Base-by-base conservation (phyloP, 2,797 vertebrate species). In the Botia kubotai region DNA sequence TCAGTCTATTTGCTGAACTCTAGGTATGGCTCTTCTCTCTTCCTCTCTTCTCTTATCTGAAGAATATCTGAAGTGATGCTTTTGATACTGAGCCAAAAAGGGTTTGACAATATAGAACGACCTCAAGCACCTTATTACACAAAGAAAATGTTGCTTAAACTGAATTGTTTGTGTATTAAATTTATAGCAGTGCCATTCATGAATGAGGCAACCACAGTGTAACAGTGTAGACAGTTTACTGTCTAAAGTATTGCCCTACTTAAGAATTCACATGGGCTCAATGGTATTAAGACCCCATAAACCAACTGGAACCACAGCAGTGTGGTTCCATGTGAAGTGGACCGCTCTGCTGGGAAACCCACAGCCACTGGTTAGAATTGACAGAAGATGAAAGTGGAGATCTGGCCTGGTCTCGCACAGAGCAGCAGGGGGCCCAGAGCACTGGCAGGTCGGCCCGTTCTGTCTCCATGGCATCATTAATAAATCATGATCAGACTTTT, bases 391-490 rank as follows among this genome's bases (percentile, higher is more conserved):
- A 78, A 72, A 82, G 82, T 67, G 67, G 33, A 12, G 55, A 69
- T 73, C 55, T 69, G 66, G 77, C 67, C 52, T 66, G 36, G 77
- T 62, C 72, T 63, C 36, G 17, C 29, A 6, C 55, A 43, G 63
- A 75, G 77, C 72, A 76, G 52, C 67, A 58, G 62, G 62, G 52
- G 70, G 82, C 79, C 77, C 81, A 75, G 80, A 46, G 75, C 62
- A 53, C 89, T 80, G 33, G 73, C 70, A 72, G 77, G 21, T 65
- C 48, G 62, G 62, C 60, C 29, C 33, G 46, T 19, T 65, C 80
- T 33, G 73, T 87, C 82, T 83, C 68, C 23, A 87, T 89, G 88
- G 90, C 87, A 89, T 88, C 87, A 90, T 92, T 88, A 93, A 93
- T 92, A 90, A 92, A 87, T 92, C 83, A 93, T 90, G 86, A 53